phyloP scores from a whole-genome alignment of 2,888 invertebrate species.

The Cylindroiulus punctatus region DNA sequence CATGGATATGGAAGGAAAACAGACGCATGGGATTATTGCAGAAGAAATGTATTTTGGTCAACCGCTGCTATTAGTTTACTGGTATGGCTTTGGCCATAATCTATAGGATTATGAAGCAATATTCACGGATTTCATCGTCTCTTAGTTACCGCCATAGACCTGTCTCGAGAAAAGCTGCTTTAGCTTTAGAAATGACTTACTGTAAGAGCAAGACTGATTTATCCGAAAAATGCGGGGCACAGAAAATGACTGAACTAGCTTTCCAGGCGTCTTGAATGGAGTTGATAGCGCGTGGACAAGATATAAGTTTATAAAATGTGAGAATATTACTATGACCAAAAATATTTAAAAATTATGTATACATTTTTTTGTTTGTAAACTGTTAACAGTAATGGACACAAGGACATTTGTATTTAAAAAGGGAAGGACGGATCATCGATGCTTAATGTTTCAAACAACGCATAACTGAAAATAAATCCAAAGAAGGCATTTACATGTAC shows the following conservation, averaged over 20 bases:
- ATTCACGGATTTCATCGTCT: conserved; percentile 27
- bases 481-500: too few species aligned
- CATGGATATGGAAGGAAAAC: background rate
- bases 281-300: background rate
- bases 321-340: too few species aligned
- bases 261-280: background rate
- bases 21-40: background rate
- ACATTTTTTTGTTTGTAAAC: too few species aligned
- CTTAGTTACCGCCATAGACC: background rate
- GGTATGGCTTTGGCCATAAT: conserved; percentile 14
- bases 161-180: conserved; percentile 19
- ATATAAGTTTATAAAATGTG: background rate
- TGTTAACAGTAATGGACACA: too few species aligned
- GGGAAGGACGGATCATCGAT: too few species aligned
- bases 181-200: conserved; percentile 22
- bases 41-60: conserved; percentile 38
- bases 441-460: too few species aligned
- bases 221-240: background rate
- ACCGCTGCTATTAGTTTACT: conserved; percentile 21
- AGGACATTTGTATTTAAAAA: too few species aligned
- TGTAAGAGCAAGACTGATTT: conserved; percentile 37
- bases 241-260: background rate
- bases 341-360: too few species aligned
- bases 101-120: conserved; percentile 34
- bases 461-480: too few species aligned